Conservation (phyloP, 2,113 vertebrate species). For the Rissa tridactyla region DNA sequence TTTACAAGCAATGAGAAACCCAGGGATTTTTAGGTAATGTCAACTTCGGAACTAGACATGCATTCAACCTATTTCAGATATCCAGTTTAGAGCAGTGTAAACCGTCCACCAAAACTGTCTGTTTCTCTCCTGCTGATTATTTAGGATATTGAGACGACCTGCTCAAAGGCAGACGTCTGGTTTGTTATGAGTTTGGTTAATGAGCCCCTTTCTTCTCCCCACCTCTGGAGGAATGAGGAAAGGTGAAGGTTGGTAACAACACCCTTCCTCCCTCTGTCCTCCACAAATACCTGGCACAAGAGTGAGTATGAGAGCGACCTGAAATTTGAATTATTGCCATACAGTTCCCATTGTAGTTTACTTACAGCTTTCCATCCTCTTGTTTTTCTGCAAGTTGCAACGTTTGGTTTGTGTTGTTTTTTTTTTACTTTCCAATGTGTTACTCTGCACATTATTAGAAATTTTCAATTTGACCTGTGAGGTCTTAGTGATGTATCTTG, state of each 20-base stretch:
- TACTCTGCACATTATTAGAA: background rate
- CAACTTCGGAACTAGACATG: background rate
- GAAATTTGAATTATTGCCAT: background rate
- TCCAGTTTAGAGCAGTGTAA: background rate
- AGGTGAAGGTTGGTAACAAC: background rate
- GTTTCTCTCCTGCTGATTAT: background rate
- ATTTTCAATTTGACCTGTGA: background rate
- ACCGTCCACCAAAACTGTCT: background rate
- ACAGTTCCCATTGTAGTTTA: background rate
- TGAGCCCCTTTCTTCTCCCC: background rate
- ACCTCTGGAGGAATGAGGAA: background rate
- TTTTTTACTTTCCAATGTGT: background rate
- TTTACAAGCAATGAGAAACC: background rate
- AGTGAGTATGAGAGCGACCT: background rate
- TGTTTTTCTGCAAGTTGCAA: background rate
- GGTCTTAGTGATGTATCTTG: background rate
- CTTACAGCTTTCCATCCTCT: background rate
- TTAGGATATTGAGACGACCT: background rate
- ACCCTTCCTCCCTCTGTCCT: background rate
- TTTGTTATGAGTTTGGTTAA: background rate
- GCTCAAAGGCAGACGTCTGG: background rate
- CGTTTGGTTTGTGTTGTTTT: background rate
- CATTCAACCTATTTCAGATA: background rate
- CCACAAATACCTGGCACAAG: background rate
- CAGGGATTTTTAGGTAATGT: background rate